Conservation (phyloP, 2,888 invertebrate genomes). For the Cremastinae sp. region DNA sequence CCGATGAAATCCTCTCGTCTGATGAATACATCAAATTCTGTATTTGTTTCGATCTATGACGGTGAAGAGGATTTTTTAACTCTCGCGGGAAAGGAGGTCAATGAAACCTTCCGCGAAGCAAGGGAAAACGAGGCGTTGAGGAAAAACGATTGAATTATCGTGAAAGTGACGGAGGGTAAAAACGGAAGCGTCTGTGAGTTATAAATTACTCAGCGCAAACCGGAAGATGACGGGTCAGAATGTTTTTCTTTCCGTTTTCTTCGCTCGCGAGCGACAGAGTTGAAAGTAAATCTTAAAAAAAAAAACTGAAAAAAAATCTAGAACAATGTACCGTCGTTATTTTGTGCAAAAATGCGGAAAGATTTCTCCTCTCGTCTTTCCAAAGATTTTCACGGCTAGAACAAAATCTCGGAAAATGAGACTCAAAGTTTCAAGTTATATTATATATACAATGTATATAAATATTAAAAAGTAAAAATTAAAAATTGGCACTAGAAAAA, state of each 20-base stretch:
- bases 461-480: too few relatives aligned
- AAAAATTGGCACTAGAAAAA: too few relatives aligned
- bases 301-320: neutral
- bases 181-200: conserved; percentile 32
- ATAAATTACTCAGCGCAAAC: conserved; percentile 40
- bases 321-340: too few relatives aligned
- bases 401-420: too few relatives aligned
- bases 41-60: conserved; percentile 2
- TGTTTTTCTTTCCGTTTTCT: conserved; percentile 16
- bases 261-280: neutral
- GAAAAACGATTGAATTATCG: conserved; percentile 37
- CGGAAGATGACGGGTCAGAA: conserved; percentile 34
- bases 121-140: neutral
- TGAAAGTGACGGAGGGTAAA: conserved; percentile 10
- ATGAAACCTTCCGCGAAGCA: neutral
- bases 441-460: too few relatives aligned
- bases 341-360: too few relatives aligned
- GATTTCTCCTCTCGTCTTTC: too few relatives aligned
- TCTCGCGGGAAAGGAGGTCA: neutral
- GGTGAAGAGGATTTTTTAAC: neutral
- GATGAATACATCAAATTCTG: conserved; percentile 1
- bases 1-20: neutral
- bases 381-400: too few relatives aligned
- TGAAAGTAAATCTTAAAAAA: neutral
- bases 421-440: too few relatives aligned